Evolutionary conservation across 2,113 vertebrate genomes (phyloP).

Genomic region (Nannospalax galili): DNA sequence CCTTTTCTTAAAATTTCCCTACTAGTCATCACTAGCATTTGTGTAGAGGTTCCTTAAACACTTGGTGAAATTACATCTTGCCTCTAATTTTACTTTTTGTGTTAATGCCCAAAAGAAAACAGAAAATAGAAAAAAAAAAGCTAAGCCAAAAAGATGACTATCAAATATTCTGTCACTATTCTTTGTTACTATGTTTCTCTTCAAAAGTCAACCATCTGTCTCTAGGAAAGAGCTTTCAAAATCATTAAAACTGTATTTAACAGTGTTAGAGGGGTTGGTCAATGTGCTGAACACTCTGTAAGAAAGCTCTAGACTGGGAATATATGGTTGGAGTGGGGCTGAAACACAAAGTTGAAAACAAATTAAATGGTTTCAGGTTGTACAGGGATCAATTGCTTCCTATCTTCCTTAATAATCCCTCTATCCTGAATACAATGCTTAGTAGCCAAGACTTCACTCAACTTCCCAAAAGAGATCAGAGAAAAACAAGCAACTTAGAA

Average conservation of each 20-base stretch:
- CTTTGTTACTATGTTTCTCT: not conserved
- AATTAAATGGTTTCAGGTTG: not conserved
- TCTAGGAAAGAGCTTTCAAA: not conserved
- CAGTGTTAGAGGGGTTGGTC: not conserved
- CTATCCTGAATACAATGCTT: not conserved
- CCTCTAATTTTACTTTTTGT: not conserved
- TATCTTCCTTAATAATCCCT: not conserved
- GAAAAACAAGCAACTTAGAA: not conserved
- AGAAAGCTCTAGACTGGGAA: not conserved
- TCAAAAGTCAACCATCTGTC: not conserved
- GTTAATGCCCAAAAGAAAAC: not conserved
- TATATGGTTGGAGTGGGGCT: not conserved
- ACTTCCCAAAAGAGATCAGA: not conserved
- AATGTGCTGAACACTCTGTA: no score
- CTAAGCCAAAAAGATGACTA: not conserved
- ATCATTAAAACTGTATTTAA: not conserved
- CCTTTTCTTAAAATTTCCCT: not conserved
- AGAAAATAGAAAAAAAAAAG: not conserved
- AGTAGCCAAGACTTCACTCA: not conserved
- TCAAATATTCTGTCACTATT: not conserved
- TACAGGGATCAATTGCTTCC: accelerated
- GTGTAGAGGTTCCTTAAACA: constrained; percentile 5
- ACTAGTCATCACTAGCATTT: not conserved
- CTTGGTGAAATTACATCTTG: constrained; percentile 1
- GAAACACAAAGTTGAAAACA: not conserved